phyloP scores from a whole-genome alignment of 2,797 vertebrate species.

The Coracias cyanogaster region DNA sequence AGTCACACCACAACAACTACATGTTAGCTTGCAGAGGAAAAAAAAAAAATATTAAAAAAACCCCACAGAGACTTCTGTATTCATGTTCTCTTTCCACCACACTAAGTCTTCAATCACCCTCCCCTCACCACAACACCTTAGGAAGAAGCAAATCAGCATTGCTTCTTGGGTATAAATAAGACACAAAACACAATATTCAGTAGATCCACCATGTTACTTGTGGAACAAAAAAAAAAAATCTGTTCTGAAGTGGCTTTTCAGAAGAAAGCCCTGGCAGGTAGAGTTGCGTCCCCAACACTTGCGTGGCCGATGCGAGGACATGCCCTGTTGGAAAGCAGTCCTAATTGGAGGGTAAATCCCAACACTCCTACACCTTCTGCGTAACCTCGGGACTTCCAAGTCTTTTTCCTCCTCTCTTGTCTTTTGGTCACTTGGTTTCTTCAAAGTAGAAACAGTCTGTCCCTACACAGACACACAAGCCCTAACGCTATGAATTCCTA shows the following conservation, averaged over 20 bases:
- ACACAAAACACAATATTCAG: neutral
- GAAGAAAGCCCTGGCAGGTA: neutral
- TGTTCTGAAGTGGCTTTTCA: neutral
- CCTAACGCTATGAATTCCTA: neutral
- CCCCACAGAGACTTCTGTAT: neutral
- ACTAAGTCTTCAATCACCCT: neutral
- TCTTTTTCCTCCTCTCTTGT: neutral
- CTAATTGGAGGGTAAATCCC: neutral
- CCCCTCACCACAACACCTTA: neutral
- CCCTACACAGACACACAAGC: accelerated
- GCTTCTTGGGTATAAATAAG: neutral
- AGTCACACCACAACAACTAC: neutral
- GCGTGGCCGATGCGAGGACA: neutral
- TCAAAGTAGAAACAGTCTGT: neutral
- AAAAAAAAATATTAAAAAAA: neutral
- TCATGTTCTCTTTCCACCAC: neutral
- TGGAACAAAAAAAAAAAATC: neutral
- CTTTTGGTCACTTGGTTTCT: neutral
- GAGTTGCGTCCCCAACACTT: accelerated
- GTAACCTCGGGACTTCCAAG: neutral
- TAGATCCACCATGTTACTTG: accelerated
- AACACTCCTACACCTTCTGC: neutral
- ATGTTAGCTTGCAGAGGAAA: neutral
- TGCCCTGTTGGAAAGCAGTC: neutral
- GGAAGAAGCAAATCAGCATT: neutral